Evolutionary conservation across 2,888 invertebrate species (phyloP), one percentile per base, ranked within the genome.

Genomic region (Nomada fabriciana): DNA sequence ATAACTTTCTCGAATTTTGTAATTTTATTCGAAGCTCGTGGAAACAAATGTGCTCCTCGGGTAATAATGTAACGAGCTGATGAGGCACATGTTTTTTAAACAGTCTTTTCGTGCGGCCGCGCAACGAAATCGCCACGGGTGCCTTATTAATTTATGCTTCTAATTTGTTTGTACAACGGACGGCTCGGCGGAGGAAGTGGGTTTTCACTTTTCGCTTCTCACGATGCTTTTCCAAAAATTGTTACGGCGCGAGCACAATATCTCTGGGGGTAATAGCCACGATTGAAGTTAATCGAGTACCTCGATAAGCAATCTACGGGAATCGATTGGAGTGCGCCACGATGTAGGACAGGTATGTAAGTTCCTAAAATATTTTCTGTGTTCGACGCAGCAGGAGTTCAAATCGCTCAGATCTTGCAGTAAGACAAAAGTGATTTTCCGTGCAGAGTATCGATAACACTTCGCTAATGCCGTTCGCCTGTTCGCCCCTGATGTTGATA

Each of bases 401-500:
- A 64, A 76, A 60, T 86, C 80, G 86, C 80, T 75, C 61, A 57
- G 85, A 84, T 87, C 85, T 78, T 64, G 76, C 78, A 77, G 77
- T 88, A 73, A 83, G 86, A 89, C 88, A 88, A 91, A 92, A 93
- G 91, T 91, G 93, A 93, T 92, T 93, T 91, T 93, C 92, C 91
- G 90, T 91, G 78, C 90, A 83, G 85, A 67, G 76, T 86, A 86
- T 76, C 86, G 91, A 93, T 92, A 93, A 90, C 89, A 91, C 90
- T 90, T 82, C 79, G 84, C 90, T 93, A 93, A 93, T 93, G 93
- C 91, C 80, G 83, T 93, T 93, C 91, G 90, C 93, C 92, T 93
- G 93, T 93, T 93, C 87, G 82, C 82, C 86, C 79, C 42, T 20
- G 36, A 43, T 67, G 63, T n/a, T 79, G 92, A 93, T 92, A 90